A percentile compares a stretch with the other conserved stretches of the same genome.
Conservation (phyloP, 2,888 invertebrate species). For the Balanococcus diminutus region DNA sequence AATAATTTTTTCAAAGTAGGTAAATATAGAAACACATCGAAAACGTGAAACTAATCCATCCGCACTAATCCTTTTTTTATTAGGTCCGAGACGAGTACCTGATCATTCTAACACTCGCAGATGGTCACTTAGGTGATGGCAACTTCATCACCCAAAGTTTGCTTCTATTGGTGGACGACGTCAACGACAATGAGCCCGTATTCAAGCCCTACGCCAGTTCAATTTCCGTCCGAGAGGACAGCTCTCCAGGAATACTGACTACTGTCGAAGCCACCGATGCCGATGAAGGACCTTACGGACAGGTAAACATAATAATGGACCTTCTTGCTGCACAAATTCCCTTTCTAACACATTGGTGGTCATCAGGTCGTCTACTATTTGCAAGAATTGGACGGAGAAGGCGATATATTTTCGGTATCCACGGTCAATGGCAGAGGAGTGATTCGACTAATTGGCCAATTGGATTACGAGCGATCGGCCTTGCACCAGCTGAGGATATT, state of each 20-base stretch:
- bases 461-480: conserved; percentile 87
- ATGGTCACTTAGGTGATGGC: conserved; percentile 83
- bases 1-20: too few relatives aligned
- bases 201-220: conserved; percentile 86
- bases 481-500: conserved; percentile 83
- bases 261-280: conserved; percentile 86
- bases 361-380: conserved; percentile 80
- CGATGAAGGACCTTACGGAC: conserved; percentile 91
- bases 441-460: conserved; percentile 73
- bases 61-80: conserved; percentile 60
- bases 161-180: conserved; percentile 85
- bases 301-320: conserved; percentile 70
- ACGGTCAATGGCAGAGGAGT: conserved; percentile 86
- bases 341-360: too few relatives aligned
- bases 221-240: conserved; percentile 79
- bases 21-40: too few relatives aligned
- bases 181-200: conserved; percentile 88
- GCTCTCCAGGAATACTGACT: conserved; percentile 74
- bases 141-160: conserved; percentile 90
- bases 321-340: background rate
- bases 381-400: conserved; percentile 80
- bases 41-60: too few relatives aligned
- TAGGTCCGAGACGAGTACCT: conserved; percentile 86
- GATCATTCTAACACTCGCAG: conserved; percentile 84
- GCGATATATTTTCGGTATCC: conserved; percentile 77